These are phyloP conservation scores for Brassicogethes aeneus DNA, from an alignment of 2,888 invertebrate genomes.

Conservation along the genomic window DNA sequence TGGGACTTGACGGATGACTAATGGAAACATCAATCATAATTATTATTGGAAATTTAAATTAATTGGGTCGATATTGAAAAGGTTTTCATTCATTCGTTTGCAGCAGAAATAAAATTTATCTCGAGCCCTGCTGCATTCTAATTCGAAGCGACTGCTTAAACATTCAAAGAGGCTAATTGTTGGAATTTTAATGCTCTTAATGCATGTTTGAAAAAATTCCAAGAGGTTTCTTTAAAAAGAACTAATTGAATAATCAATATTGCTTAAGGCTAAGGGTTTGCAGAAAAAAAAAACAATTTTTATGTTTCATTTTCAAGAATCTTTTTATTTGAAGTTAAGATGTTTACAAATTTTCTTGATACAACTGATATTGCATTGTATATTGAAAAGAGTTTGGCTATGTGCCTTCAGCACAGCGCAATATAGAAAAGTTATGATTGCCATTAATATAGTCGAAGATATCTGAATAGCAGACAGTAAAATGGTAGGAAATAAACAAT, in stretches of 20 bases:
- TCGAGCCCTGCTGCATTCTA: conserved; percentile 9
- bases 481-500: background rate
- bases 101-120: too few species aligned
- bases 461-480: background rate
- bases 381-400: conserved; percentile 1
- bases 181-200: conserved; percentile 14
- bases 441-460: conserved; percentile 4
- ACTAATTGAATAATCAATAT: conserved; percentile 9
- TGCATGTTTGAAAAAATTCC: conserved; percentile 3
- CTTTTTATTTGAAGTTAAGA: too few species aligned
- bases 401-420: conserved; percentile 2
- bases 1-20: conserved; percentile 22
- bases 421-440: conserved; percentile 5
- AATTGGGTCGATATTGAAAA: conserved; percentile 22
- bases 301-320: too few species aligned
- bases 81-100: conserved; percentile 1
- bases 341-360: too few species aligned
- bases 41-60: conserved; percentile 23
- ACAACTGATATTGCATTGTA: background rate
- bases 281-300: too few species aligned
- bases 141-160: conserved; percentile 3
- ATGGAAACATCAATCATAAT: conserved; percentile 23
- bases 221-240: background rate
- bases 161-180: conserved; percentile 2
- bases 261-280: too few species aligned